phyloP scores from a whole-genome alignment of 2,797 vertebrate species.

The Galaxias olidus region DNA sequence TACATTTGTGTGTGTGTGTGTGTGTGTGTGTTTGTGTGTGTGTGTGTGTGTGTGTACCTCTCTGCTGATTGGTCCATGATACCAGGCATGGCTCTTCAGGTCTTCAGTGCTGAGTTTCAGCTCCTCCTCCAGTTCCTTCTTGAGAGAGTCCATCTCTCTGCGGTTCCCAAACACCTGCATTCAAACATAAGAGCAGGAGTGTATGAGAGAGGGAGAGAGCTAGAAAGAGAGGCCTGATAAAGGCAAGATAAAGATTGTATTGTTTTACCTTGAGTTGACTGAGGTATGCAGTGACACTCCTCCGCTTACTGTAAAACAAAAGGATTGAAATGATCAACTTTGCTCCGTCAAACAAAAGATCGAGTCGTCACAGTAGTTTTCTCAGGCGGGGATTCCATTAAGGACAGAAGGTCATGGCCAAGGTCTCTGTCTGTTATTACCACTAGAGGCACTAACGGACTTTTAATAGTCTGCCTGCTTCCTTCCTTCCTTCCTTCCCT shows the following conservation, averaged over 20 bases:
- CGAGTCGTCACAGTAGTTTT: background rate
- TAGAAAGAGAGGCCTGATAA: no score
- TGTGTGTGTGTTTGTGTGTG: background rate
- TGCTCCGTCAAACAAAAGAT: conserved; percentile 9
- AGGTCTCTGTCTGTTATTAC: conserved; percentile 59
- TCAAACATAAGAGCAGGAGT: background rate
- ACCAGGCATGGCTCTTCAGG: conserved; percentile 83
- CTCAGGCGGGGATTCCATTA: conserved; percentile 29
- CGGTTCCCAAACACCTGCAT: conserved; percentile 66
- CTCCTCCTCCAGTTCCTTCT: conserved; percentile 85
- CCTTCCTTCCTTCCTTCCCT: conserved; percentile 65
- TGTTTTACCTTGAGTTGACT: conserved; percentile 67
- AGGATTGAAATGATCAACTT: conserved; percentile 34
- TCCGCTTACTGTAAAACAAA: conserved; percentile 69
- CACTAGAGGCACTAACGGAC: conserved; percentile 37
- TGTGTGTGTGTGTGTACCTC: conserved; percentile 69
- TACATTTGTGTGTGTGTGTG: background rate
- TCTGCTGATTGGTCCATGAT: conserved; percentile 78
- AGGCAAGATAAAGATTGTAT: no score
- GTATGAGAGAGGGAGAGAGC: no score
- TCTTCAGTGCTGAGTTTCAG: conserved; percentile 80
- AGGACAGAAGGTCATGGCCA: conserved; percentile 43
- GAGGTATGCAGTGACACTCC: conserved; percentile 65
- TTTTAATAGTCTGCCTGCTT: conserved; percentile 61
- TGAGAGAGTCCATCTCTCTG: conserved; percentile 73